A percentile compares a stretch with the other conserved stretches of the same genome.
These are phyloP conservation scores for Watsonalla binaria DNA, from an alignment of 2,888 invertebrate genomes.

Conservation along the genomic window DNA sequence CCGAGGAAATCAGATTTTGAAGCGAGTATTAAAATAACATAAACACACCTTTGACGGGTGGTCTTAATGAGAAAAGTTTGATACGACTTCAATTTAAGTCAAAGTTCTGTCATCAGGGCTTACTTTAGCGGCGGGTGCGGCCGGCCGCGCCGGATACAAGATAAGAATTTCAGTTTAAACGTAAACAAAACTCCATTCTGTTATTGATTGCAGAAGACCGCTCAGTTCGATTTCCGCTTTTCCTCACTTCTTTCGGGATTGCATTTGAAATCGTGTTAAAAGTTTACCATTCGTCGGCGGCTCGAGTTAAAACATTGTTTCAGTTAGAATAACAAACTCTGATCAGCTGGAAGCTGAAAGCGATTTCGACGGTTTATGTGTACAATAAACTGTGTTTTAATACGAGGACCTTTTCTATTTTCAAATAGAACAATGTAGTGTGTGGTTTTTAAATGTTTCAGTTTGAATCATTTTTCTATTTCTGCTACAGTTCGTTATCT, in stretches of 20 bases:
- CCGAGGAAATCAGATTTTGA: constrained; percentile 49
- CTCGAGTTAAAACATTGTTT: constrained; percentile 47
- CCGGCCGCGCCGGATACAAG: constrained; percentile 41
- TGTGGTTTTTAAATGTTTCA: background rate
- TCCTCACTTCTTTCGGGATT: constrained; percentile 50
- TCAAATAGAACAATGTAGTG: constrained; percentile 1
- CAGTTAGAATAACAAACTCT: constrained; percentile 41
- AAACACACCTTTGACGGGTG: constrained; percentile 74
- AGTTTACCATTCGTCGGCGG: constrained; percentile 52
- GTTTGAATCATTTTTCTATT: background rate
- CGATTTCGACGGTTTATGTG: constrained; percentile 15
- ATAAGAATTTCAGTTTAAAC: constrained; percentile 54
- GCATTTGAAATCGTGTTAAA: constrained; percentile 62
- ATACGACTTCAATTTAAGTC: constrained; percentile 72
- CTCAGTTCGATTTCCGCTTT: constrained; percentile 50
- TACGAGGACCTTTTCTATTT: constrained; percentile 13
- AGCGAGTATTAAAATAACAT: constrained; percentile 70
- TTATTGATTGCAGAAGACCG: constrained; percentile 43
- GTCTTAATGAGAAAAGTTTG: constrained; percentile 77
- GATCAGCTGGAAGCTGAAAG: constrained; percentile 31
- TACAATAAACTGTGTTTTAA: constrained; percentile 8
- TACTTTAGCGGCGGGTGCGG: constrained; percentile 55
- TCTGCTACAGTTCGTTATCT: too few species aligned
- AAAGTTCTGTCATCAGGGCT: constrained; percentile 72
- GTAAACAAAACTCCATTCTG: constrained; percentile 64